phyloP scores from a whole-genome alignment of 1,140 invertebrate genomes.

The Leptinotarsa lineolata region DNA sequence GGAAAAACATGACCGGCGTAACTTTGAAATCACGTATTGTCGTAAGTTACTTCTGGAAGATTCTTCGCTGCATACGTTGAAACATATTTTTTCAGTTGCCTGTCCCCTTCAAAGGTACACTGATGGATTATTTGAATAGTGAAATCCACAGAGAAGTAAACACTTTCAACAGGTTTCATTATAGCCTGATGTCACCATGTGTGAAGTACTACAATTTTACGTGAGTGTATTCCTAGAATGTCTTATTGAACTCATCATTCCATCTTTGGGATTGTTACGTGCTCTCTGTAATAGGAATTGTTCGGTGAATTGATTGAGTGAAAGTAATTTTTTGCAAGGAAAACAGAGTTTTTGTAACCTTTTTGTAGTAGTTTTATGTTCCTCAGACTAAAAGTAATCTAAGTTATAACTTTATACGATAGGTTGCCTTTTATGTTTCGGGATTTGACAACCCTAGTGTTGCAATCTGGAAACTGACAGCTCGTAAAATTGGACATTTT shows the following conservation, averaged over 20 bases:
- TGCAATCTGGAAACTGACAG: too few species aligned
- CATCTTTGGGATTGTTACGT: not conserved
- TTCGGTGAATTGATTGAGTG: not conserved
- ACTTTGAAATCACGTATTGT: constrained; percentile 58
- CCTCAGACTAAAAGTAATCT: too few species aligned
- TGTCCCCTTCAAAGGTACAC: constrained; percentile 58
- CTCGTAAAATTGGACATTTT: too few species aligned
- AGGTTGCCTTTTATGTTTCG: too few species aligned
- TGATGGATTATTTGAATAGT: constrained; percentile 61
- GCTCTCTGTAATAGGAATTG: not conserved
- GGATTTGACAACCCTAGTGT: too few species aligned
- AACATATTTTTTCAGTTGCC: constrained; percentile 53
- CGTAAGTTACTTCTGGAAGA: constrained; percentile 49
- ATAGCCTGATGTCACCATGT: constrained; percentile 61
- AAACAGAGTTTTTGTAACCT: too few species aligned
- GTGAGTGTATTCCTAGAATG: constrained; percentile 52
- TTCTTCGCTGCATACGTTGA: not conserved
- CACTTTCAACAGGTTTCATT: constrained; percentile 66
- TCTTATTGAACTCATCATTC: not conserved
- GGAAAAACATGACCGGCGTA: constrained; percentile 59
- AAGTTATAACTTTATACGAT: too few species aligned
- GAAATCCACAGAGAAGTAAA: constrained; percentile 61
- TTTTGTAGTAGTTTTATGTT: too few species aligned
- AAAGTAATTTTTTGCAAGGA: not conserved
- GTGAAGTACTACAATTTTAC: constrained; percentile 67